Conservation (phyloP, 1,140 invertebrate species). For the Nebria ingens region DNA sequence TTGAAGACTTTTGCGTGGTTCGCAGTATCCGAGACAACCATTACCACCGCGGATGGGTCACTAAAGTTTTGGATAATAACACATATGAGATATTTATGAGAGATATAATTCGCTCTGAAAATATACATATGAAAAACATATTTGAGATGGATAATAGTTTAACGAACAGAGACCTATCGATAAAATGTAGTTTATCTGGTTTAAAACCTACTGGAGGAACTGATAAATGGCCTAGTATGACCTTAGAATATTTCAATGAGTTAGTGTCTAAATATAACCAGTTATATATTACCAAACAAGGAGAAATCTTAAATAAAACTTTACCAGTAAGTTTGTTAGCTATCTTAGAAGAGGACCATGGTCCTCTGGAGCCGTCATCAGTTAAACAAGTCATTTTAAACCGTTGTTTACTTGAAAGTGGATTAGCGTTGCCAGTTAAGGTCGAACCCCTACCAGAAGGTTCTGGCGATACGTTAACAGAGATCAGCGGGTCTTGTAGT, state of each 20-base stretch:
- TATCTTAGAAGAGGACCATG: not conserved
- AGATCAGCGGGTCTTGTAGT: conserved; percentile 14
- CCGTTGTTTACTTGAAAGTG: not conserved
- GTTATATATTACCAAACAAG: conserved; percentile 16
- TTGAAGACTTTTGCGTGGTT: conserved; percentile 13
- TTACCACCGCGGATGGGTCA: conserved; percentile 15
- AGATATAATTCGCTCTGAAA: conserved; percentile 13
- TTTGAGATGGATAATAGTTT: conserved; percentile 15
- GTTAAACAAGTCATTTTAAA: not conserved
- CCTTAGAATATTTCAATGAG: conserved; percentile 20
- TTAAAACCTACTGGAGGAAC: conserved; percentile 20
- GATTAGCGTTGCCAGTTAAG: not conserved
- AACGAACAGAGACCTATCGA: conserved; percentile 13
- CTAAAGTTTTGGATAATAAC: conserved; percentile 11
- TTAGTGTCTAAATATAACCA: conserved; percentile 13
- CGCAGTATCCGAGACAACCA: conserved; percentile 12
- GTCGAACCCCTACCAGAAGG: conserved; percentile 1
- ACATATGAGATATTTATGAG: conserved; percentile 16
- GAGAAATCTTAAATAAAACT: conserved; percentile 11
- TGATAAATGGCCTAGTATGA: conserved; percentile 18
- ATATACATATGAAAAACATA: conserved; percentile 12
- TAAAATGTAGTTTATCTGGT: conserved; percentile 20
- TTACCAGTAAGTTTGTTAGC: not conserved
- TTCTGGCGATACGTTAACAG: conserved; percentile 10
- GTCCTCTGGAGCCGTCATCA: not conserved